These are phyloP conservation scores for Pteromalus puparum DNA, from an alignment of 1,140 invertebrate species.

Conservation along the genomic window DNA sequence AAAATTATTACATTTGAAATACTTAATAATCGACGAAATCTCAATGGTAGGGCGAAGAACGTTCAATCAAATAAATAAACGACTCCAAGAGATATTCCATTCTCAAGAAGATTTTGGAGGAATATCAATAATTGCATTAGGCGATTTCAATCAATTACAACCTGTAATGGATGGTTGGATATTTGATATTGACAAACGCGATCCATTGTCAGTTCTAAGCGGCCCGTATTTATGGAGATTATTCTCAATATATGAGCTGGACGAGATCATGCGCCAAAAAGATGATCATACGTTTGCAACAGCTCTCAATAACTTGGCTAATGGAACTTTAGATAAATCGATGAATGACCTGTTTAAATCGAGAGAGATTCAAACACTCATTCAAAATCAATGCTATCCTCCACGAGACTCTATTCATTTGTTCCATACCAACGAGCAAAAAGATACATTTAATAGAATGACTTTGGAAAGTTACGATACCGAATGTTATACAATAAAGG, in stretches of 20 bases:
- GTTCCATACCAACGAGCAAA: slow-evolving; percentile 10
- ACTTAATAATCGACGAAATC: slow-evolving; percentile 68
- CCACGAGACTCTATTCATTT: not conserved
- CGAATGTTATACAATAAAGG: not conserved
- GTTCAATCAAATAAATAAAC: slow-evolving; percentile 57
- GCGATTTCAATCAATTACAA: slow-evolving; percentile 51
- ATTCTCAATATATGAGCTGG: slow-evolving; percentile 47
- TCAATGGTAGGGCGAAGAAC: slow-evolving; percentile 61
- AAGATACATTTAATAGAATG: slow-evolving; percentile 14
- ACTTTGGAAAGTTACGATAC: not conserved
- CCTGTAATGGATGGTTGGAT: slow-evolving; percentile 46
- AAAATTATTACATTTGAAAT: slow-evolving; percentile 57
- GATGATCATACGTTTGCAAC: slow-evolving; percentile 52
- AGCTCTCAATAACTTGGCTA: slow-evolving; percentile 38
- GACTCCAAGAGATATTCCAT: slow-evolving; percentile 62
- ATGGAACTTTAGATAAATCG: not conserved
- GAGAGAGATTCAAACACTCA: not conserved
- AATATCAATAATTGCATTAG: slow-evolving; percentile 42
- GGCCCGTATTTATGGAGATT: slow-evolving; percentile 34
- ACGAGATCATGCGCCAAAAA: slow-evolving; percentile 55
- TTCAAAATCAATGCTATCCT: not conserved
- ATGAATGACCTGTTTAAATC: slow-evolving; percentile 23
- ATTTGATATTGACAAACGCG: slow-evolving; percentile 33
- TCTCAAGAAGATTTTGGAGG: slow-evolving; percentile 55
- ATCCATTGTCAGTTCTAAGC: slow-evolving; percentile 10